These are phyloP conservation scores for Carcharodon carcharias DNA, from an alignment of 2,797 vertebrate species.

Conservation along the genomic window DNA sequence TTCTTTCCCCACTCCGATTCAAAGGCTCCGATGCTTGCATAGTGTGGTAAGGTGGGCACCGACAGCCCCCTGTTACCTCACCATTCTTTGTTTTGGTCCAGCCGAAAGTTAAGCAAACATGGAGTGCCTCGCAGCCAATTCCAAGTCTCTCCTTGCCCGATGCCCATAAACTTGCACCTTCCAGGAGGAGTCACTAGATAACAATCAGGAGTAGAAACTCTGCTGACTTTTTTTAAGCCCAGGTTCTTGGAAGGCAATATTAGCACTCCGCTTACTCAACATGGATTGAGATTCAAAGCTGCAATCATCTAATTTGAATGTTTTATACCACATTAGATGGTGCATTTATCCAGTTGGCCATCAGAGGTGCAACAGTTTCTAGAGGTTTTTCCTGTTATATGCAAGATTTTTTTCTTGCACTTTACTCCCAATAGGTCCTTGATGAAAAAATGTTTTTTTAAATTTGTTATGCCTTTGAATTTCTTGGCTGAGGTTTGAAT, in stretches of 20 bases:
- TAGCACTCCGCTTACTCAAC: neutral
- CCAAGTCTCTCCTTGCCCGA: neutral
- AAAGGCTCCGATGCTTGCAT: neutral
- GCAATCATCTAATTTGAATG: neutral
- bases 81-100: too few species aligned
- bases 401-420: neutral
- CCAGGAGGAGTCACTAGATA: neutral
- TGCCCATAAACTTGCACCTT: neutral
- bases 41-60: neutral
- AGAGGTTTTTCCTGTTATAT: neutral
- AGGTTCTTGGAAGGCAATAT: neutral
- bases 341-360: neutral
- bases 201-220: neutral
- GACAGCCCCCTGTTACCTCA: neutral
- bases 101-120: neutral
- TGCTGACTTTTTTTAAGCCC: neutral
- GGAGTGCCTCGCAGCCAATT: neutral
- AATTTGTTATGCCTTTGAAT: neutral
- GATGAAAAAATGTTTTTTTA: neutral
- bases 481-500: neutral
- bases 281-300: neutral
- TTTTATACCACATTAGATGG: neutral
- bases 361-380: neutral
- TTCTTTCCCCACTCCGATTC: neutral
- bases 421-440: neutral